A percentile compares a stretch with the other conserved stretches of the same genome.
These are phyloP conservation scores for Gymnoscopelus braueri DNA, from an alignment of 2,797 vertebrate genomes.

Conservation along the genomic window DNA sequence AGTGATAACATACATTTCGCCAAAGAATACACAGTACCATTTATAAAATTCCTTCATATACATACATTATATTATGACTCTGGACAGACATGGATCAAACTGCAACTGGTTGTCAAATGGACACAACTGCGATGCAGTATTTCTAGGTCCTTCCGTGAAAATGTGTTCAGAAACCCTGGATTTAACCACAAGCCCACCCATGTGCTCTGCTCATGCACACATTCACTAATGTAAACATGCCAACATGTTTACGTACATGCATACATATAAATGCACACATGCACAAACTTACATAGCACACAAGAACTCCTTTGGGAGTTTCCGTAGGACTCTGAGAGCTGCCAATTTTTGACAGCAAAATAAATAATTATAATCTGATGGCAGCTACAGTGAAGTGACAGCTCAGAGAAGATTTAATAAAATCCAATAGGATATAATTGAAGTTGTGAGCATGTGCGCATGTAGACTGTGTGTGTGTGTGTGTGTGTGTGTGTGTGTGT, in stretches of 20 bases:
- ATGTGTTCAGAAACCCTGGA: too few relatives aligned
- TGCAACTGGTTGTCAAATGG: too few relatives aligned
- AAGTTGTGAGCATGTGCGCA: slow-evolving; percentile 51
- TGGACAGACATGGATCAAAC: too few relatives aligned
- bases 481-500: not conserved
- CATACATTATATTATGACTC: too few relatives aligned
- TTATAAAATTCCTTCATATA: too few relatives aligned
- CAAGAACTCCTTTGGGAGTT: too few relatives aligned
- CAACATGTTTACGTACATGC: not conserved
- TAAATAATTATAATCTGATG: slow-evolving; percentile 78
- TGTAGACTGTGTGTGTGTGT: slow-evolving; percentile 11
- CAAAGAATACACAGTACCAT: too few relatives aligned
- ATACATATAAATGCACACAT: not conserved
- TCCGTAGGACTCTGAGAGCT: slow-evolving; percentile 60
- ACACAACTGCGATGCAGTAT: too few relatives aligned
- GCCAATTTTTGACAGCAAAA: slow-evolving; percentile 75
- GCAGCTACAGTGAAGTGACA: slow-evolving; percentile 73
- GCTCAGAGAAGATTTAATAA: slow-evolving; percentile 80
- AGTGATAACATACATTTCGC: too few relatives aligned
- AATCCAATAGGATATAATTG: slow-evolving; percentile 80
- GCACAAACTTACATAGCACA: not conserved
- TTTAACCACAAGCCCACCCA: too few relatives aligned
- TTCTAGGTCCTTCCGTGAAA: too few relatives aligned
- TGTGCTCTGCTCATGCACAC: too few relatives aligned
- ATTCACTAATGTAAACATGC: not conserved